Percentiles rank a stretch among this genome's conserved stretches.
Evolutionary conservation across 1,140 invertebrate species (phyloP).

Genomic region (Drosophila arawakana): DNA sequence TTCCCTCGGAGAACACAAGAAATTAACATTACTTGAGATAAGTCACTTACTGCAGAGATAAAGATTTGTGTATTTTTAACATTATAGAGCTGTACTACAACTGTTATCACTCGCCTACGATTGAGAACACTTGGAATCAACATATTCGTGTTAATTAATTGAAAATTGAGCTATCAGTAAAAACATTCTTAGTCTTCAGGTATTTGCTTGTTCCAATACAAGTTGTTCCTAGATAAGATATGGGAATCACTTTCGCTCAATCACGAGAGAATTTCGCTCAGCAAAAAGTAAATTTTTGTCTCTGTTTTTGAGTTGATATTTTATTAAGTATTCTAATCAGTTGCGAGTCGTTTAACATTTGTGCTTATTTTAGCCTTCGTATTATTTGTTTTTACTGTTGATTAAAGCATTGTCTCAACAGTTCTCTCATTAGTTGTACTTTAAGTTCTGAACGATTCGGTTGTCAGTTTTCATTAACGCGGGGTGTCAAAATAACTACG

Average conservation of each 20-base stretch:
- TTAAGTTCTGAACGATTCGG: slow-evolving; percentile 58
- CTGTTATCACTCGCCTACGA: background rate
- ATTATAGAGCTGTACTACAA: background rate
- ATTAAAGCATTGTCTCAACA: slow-evolving; percentile 54
- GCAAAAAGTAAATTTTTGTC: slow-evolving; percentile 19
- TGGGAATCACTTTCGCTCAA: slow-evolving; percentile 53
- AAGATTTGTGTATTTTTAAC: background rate
- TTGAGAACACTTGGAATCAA: slow-evolving; percentile 3
- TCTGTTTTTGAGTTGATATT: slow-evolving; percentile 12
- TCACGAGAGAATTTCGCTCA: slow-evolving; percentile 29
- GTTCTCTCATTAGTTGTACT: slow-evolving; percentile 60
- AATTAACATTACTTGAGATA: background rate
- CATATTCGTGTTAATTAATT: slow-evolving; percentile 61
- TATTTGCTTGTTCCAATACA: slow-evolving; percentile 34
- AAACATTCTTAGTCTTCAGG: slow-evolving; percentile 19
- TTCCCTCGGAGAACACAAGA: background rate
- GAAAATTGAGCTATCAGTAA: slow-evolving; percentile 47
- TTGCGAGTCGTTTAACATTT: slow-evolving; percentile 52
- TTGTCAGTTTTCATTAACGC: slow-evolving; percentile 32
- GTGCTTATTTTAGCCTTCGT: slow-evolving; percentile 67
- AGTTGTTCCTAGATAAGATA: slow-evolving; percentile 62
- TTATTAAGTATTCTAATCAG: slow-evolving; percentile 69
- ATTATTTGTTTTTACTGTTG: slow-evolving; percentile 65
- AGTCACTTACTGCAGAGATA: background rate
- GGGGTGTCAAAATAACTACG: background rate